These are phyloP conservation scores for Aphelenchoides bicaudatus DNA, from an alignment of 2,888 invertebrate species.

Conservation along the genomic window DNA sequence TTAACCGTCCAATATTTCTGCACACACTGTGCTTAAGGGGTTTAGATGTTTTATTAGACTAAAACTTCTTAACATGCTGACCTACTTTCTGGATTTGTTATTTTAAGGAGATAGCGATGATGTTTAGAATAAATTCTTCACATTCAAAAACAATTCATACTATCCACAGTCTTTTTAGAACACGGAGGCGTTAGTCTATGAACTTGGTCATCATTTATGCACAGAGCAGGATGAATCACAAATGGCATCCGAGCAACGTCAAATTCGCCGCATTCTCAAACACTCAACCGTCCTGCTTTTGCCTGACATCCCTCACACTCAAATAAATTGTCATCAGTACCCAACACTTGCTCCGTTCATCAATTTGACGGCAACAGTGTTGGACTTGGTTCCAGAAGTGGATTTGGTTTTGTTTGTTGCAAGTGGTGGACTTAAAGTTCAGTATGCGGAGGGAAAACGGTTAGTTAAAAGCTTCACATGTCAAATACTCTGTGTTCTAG, in stretches of 20 bases:
- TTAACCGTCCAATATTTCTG: no score
- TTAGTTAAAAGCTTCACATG: not conserved
- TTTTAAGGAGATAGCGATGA: no score
- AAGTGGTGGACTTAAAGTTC: constrained; percentile 49
- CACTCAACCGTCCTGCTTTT: constrained; percentile 47
- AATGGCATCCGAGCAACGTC: constrained; percentile 18
- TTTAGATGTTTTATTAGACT: no score
- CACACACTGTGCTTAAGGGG: no score
- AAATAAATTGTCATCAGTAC: constrained; percentile 58
- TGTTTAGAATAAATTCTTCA: no score
- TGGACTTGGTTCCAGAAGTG: constrained; percentile 43
- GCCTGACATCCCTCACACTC: constrained; percentile 57
- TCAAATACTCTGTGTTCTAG: not conserved
- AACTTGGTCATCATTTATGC: constrained; percentile 37
- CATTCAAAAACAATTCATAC: not conserved
- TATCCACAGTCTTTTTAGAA: constrained; percentile 35
- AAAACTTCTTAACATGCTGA: no score
- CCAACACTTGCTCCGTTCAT: constrained; percentile 54
- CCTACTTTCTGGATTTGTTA: no score
- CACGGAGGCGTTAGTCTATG: constrained; percentile 53
- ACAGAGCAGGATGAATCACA: constrained; percentile 23
- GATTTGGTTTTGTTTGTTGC: constrained; percentile 51
- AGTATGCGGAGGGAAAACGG: constrained; percentile 18
- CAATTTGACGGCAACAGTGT: constrained; percentile 38
- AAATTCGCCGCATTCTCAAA: constrained; percentile 28